These are phyloP conservation scores for Alligator mississippiensis DNA, from an alignment of 2,113 vertebrate genomes.

Conservation along the genomic window DNA sequence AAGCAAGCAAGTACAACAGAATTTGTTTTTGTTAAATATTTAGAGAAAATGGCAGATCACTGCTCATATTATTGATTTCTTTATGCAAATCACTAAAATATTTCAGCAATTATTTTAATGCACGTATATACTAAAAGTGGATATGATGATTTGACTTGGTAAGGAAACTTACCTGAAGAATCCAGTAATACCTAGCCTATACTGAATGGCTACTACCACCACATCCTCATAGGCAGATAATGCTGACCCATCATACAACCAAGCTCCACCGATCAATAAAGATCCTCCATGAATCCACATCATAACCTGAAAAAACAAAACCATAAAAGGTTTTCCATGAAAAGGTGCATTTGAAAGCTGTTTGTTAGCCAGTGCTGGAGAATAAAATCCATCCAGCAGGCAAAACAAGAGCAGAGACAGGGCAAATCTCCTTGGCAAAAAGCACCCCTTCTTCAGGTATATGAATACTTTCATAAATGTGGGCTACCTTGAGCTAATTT, in stretches of 20 bases:
- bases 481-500: not conserved
- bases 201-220: constrained; percentile 86
- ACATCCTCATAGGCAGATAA: constrained; percentile 84
- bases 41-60: not conserved
- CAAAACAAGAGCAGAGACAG: not conserved
- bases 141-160: not conserved
- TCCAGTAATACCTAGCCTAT: constrained; percentile 84
- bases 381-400: not conserved
- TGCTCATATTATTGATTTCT: not conserved
- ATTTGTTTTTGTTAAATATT: not conserved
- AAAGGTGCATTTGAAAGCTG: no score
- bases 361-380: not conserved
- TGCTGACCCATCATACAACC: constrained; percentile 79
- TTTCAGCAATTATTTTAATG: not conserved
- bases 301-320: constrained; percentile 80
- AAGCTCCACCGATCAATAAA: constrained; percentile 75
- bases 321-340: not conserved
- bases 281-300: constrained; percentile 89
- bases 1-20: not conserved
- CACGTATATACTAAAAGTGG: not conserved
- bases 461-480: not conserved
- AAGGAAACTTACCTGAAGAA: constrained; percentile 83
- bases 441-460: not conserved
- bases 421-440: not conserved
- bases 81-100: not conserved